A percentile compares a stretch with the other conserved stretches of the same genome.
Evolutionary conservation across 2,888 invertebrate species (phyloP).

Genomic region (Eubasilissa splendida): DNA sequence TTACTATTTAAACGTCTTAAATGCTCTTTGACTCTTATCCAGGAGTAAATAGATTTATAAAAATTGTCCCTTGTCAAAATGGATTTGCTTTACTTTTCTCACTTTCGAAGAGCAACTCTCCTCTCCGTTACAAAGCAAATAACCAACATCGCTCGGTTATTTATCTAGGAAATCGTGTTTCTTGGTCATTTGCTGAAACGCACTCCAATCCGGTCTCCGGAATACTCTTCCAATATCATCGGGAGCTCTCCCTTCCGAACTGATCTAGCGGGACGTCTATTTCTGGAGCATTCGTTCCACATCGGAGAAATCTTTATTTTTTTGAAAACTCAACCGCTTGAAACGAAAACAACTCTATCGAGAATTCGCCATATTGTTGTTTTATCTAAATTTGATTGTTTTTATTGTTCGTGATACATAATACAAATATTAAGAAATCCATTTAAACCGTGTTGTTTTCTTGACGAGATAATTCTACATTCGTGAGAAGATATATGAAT

Average conservation of each 20-base stretch:
- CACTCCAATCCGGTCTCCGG: neutral
- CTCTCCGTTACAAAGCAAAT: constrained; percentile 19
- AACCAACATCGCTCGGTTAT: constrained; percentile 5
- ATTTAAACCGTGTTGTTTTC: too few species aligned
- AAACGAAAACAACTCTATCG: too few species aligned
- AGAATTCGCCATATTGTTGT: too few species aligned
- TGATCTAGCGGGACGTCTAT: neutral
- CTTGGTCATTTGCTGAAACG: neutral
- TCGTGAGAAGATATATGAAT: too few species aligned
- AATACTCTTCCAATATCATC: constrained; percentile 4
- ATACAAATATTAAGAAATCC: too few species aligned
- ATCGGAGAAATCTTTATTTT: neutral
- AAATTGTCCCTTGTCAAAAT: too few species aligned
- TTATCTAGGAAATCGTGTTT: constrained; percentile 19
- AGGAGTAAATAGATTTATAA: too few species aligned
- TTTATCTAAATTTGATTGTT: too few species aligned
- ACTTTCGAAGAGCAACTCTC: constrained; percentile 6
- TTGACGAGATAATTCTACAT: too few species aligned
- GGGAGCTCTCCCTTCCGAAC: constrained; percentile 6
- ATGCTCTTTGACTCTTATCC: too few species aligned
- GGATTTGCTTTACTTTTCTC: neutral
- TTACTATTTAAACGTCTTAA: too few species aligned
- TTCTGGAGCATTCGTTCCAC: constrained; percentile 6
- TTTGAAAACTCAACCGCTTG: neutral
- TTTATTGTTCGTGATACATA: too few species aligned